Evolutionary conservation across 1,140 invertebrate species (phyloP).

Genomic region (Helicoverpa zea): DNA sequence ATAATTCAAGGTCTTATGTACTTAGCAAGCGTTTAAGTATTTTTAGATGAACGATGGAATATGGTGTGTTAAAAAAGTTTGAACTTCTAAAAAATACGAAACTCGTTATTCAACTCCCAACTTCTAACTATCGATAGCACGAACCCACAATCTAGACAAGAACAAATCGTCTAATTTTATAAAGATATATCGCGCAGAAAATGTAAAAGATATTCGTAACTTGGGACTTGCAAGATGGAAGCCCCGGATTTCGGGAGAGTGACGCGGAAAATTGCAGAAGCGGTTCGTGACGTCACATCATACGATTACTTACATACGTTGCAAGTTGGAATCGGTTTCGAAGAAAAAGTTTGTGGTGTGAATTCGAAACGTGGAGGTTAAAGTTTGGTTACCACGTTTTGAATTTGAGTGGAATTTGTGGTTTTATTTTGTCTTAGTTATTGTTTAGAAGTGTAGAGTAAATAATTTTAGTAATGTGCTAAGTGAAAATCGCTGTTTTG

Average conservation of each 20-base stretch:
- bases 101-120: neutral
- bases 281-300: neutral
- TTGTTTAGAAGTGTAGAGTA: neutral
- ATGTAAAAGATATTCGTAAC: constrained; percentile 21
- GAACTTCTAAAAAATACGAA: neutral
- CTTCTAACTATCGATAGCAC: neutral
- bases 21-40: no score
- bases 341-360: neutral
- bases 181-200: constrained; percentile 18
- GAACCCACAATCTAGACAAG: neutral
- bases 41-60: no score
- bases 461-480: no score
- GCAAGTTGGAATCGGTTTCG: neutral
- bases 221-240: neutral
- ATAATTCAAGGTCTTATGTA: no score
- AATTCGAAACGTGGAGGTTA: neutral
- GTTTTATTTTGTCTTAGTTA: neutral
- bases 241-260: neutral
- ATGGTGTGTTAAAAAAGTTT: neutral
- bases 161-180: constrained; percentile 23
- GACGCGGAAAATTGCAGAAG: constrained; percentile 25
- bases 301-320: constrained; percentile 6
- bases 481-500: no score
- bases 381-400: constrained; percentile 4
- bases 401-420: neutral